These are phyloP conservation scores for Brachyhypopomus gauderio DNA, from an alignment of 2,113 vertebrate species.

Conservation along the genomic window DNA sequence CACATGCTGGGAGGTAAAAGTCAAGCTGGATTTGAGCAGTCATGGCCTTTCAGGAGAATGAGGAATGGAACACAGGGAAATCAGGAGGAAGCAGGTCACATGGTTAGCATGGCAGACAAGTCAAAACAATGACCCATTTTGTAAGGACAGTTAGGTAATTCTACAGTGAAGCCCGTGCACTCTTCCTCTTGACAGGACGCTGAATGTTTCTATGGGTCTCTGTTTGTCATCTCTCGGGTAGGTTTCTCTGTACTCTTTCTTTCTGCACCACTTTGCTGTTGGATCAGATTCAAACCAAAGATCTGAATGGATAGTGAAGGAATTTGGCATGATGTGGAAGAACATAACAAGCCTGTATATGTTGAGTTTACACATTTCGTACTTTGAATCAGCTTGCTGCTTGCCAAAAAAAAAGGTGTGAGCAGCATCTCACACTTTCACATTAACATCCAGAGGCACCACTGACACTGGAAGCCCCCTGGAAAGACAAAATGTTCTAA, in stretches of 20 bases:
- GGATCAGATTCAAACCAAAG: neutral
- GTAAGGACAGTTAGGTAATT: constrained; percentile 28
- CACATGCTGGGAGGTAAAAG: constrained; percentile 45
- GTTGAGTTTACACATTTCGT: neutral
- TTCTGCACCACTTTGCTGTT: neutral
- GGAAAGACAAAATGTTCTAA: neutral
- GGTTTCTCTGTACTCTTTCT: neutral
- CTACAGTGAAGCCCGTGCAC: neutral
- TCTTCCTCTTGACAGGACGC: constrained; percentile 8
- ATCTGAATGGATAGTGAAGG: neutral
- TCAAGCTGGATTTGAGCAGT: constrained; percentile 31
- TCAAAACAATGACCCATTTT: constrained; percentile 28
- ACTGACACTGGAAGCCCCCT: neutral
- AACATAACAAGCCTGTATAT: neutral
- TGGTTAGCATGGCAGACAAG: constrained; percentile 18
- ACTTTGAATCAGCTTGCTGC: constrained; percentile 12
- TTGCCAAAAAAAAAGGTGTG: neutral
- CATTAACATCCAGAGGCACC: neutral
- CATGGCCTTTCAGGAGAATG: constrained; percentile 33
- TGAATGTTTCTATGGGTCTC: neutral
- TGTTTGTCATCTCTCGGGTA: neutral
- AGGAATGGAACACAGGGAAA: constrained; percentile 25
- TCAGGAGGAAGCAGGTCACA: constrained; percentile 8
- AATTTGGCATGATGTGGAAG: neutral
- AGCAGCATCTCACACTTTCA: neutral